phyloP scores from a whole-genome alignment of 1,140 invertebrate species.

The Papilio aristodemus region DNA sequence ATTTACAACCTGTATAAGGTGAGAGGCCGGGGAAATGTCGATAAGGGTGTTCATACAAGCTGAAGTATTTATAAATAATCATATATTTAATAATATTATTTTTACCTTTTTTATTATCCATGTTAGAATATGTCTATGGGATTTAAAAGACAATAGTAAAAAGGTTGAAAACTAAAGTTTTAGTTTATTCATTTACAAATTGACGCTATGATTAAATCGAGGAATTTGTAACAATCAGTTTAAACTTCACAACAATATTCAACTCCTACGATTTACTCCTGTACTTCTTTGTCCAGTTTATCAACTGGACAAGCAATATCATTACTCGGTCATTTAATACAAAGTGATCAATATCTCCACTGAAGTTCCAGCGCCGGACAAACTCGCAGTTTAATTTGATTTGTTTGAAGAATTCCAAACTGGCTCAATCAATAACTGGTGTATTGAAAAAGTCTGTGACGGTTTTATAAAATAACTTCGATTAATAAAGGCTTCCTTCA shows the following conservation, averaged over 20 bases:
- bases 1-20: slow-evolving; percentile 18
- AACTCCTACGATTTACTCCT: background rate
- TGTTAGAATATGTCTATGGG: too few relatives aligned
- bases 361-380: slow-evolving; percentile 11
- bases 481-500: too few relatives aligned
- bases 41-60: background rate
- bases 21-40: slow-evolving; percentile 25
- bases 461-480: too few relatives aligned
- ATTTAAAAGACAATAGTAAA: too few relatives aligned
- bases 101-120: too few relatives aligned
- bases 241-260: background rate
- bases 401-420: slow-evolving; percentile 24
- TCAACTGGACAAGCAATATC: slow-evolving; percentile 4
- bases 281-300: slow-evolving; percentile 1
- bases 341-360: slow-evolving; percentile 25
- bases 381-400: slow-evolving; percentile 27
- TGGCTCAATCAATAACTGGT: background rate
- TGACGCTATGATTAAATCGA: background rate
- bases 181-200: background rate
- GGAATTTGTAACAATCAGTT: background rate
- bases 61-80: slow-evolving; percentile 9
- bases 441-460: background rate
- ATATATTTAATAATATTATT: background rate
- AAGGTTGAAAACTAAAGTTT: background rate
- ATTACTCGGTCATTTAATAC: slow-evolving; percentile 18